Evolutionary conservation across 2,888 invertebrate genomes (phyloP).

Genomic region (Drosophila prolongata): DNA sequence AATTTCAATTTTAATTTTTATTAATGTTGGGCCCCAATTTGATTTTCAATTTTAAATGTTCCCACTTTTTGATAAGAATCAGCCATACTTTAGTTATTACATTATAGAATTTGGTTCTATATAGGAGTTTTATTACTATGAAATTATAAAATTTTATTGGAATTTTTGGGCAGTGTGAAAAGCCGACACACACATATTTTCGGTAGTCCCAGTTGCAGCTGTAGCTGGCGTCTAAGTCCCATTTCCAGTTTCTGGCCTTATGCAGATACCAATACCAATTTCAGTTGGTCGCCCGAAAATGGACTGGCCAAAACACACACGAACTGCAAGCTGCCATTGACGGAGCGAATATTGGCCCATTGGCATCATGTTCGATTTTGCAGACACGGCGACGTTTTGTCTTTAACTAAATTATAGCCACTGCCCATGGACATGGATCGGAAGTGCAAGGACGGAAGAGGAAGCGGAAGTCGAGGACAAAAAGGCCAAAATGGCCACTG

Average conservation of each 20-base stretch:
- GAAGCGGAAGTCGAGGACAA: conserved; percentile 40
- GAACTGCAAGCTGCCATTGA: conserved; percentile 56
- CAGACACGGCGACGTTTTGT: conserved; percentile 72
- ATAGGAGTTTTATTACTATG: too few species aligned
- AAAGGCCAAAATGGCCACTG: conserved; percentile 34
- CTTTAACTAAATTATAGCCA: conserved; percentile 76
- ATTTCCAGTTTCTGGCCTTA: conserved; percentile 52
- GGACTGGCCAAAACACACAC: conserved; percentile 32
- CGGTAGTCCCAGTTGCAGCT: conserved; percentile 11
- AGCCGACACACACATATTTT: conserved; percentile 32
- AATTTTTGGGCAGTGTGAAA: conserved; percentile 17
- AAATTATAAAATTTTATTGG: too few species aligned
- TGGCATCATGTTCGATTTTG: conserved; percentile 63
- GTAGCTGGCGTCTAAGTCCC: conserved; percentile 21
- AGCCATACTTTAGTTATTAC: too few species aligned
- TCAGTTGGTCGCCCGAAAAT: conserved; percentile 53
- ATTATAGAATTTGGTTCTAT: too few species aligned
- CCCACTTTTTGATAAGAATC: too few species aligned
- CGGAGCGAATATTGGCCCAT: conserved; percentile 66
- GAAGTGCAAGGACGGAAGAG: conserved; percentile 16
- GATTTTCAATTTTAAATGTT: too few species aligned
- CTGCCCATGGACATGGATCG: conserved; percentile 45
- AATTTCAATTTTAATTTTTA: too few species aligned
- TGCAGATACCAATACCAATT: conserved; percentile 60
- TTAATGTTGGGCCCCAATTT: too few species aligned